Evolutionary conservation across 2,113 vertebrate genomes (phyloP).

Genomic region (Condylura cristata): DNA sequence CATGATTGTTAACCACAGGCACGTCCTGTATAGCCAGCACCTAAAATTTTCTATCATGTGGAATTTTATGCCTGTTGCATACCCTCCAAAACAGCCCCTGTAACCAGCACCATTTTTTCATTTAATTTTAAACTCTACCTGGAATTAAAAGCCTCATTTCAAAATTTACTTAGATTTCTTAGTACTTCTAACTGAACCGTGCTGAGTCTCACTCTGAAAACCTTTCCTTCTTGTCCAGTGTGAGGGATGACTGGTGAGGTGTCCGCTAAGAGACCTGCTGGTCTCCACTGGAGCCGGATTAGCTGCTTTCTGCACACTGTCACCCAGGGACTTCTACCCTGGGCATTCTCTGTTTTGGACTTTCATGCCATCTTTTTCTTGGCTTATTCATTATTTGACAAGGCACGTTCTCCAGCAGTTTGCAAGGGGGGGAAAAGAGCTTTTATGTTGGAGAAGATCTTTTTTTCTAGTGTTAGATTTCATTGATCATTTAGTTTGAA

Average conservation of each 20-base stretch:
- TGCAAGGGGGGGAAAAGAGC: neutral
- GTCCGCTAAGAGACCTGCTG: too few relatives aligned
- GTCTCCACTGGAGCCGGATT: neutral
- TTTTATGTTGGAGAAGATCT: neutral
- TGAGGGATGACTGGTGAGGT: neutral
- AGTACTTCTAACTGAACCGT: neutral
- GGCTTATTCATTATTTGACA: neutral
- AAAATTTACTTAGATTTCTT: neutral
- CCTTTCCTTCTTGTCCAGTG: neutral
- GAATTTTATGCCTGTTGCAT: too few relatives aligned
- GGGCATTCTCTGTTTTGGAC: neutral
- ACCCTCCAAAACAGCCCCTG: neutral
- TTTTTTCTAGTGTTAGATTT: neutral
- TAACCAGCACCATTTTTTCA: neutral
- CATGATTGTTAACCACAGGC: fast-evolving
- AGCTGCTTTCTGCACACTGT: neutral
- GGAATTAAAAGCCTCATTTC: neutral
- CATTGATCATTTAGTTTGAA: neutral
- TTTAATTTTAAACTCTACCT: neutral
- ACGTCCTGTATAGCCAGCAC: too few relatives aligned
- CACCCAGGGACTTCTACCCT: neutral
- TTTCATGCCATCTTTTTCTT: neutral
- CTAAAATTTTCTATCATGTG: neutral
- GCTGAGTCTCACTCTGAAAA: neutral
- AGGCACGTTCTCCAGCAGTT: neutral